Evolutionary conservation across 2,888 invertebrate species (phyloP).

Genomic region (Torymus texanus): DNA sequence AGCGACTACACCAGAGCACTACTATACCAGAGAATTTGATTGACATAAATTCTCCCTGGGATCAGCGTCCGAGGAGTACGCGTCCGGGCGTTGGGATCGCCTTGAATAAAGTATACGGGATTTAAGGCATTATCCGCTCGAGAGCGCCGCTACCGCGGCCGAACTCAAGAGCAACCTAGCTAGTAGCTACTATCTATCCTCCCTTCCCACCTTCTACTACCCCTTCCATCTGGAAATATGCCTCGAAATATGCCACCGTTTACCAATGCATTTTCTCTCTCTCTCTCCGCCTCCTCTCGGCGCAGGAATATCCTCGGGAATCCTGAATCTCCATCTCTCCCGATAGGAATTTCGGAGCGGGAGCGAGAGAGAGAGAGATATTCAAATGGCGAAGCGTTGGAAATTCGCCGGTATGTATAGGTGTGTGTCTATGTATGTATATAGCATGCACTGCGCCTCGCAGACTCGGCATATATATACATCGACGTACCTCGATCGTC

Average conservation of each 20-base stretch:
- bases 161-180: too few species aligned
- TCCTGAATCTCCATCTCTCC: conserved; percentile 27
- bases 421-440: too few species aligned
- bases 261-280: conserved; percentile 28
- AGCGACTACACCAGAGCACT: too few species aligned
- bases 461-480: background rate
- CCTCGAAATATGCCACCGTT: conserved; percentile 28
- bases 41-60: conserved; percentile 27
- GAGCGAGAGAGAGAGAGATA: too few species aligned
- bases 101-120: conserved; percentile 42
- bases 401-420: conserved; percentile 3
- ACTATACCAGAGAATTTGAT: conserved; percentile 17
- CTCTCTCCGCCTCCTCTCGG: too few species aligned
- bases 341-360: background rate
- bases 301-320: conserved; percentile 7
- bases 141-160: background rate
- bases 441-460: conserved; percentile 32
- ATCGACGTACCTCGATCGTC: background rate
- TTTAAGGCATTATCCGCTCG: conserved; percentile 37
- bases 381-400: background rate
- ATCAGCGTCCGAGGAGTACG: background rate
- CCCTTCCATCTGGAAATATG: conserved; percentile 7
- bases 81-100: conserved; percentile 14
- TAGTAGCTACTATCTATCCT: too few species aligned
- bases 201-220: background rate